Evolutionary conservation across 2,797 vertebrate species (phyloP), one percentile per base, ranked within the genome.

Genomic region (Epinephelus awoara): DNA sequence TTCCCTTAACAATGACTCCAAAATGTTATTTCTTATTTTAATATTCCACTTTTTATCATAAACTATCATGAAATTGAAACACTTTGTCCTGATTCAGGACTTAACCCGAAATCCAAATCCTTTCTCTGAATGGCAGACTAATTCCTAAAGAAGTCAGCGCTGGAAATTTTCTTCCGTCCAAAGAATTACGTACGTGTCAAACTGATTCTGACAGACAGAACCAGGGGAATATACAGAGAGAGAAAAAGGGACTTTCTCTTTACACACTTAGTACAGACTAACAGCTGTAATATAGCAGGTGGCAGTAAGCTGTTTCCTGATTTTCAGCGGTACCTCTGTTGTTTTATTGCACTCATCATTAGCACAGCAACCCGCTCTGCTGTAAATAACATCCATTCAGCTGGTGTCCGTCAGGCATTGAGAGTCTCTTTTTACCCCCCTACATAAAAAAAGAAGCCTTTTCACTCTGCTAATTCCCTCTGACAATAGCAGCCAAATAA

Each of bases 401-500:
- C 79, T 61, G 81, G 68, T 63, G 61, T 89, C 87, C 78, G 55
- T 83, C 85, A 87, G 78, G 59, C 80, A 81, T 1, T 40, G 49
- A 83, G 84, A 67, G 61, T 55, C 44, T 75, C 70, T 62, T 6
- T 58, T 61, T n/a, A 4, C 25, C 38, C 19, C 34, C 27, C 63
- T 29, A 74, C 72, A 64, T 72, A 69, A 83, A 85, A 42, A 75
- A 73, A 81, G 42, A 84, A 86, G 84, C 80, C 77, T 84, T 88
- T 85, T 89, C 91, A 87, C 85, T 90, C 79, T 6, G 78, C 89
- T 93, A 94, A 93, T 92, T 93, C 83, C 62, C 78, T 88, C 83
- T 83, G 85, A 92, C 87, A 92, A 93, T 82, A 91, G 83, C 90
- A 61, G 84, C 75, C 74, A 86, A 91, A 94, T 91, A 59, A 94